Evolutionary conservation across 2,888 invertebrate species (phyloP), one percentile per base, ranked within the genome.

Genomic region (Caradrina kadenii): DNA sequence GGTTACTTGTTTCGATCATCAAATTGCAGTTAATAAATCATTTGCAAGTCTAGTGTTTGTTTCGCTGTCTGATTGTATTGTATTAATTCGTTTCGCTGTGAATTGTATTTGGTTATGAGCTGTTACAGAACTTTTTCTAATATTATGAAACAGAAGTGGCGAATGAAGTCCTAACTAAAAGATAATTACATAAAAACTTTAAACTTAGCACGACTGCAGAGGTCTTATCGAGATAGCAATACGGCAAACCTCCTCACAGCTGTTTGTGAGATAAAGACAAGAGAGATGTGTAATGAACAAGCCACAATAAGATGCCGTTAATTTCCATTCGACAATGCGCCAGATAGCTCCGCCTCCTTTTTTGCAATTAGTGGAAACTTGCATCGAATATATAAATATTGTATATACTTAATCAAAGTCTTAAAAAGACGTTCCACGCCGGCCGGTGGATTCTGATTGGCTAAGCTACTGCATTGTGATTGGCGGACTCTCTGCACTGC

Each of bases 391-490:
- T 19, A n/a, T n/a, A n/a, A n/a, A n/a, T n/a, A n/a, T n/a, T n/a
- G n/a, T n/a, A n/a, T n/a, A n/a, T n/a, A n/a, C n/a, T n/a, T n/a
- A n/a, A n/a, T 13, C 50, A 31, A 26, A 65, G 17, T n/a, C 4
- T 15, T 35, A 52, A 19, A 39, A 42, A 49, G 21, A 10, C 22
- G 17, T 19, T 10, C 26, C 53, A 39, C n/a, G 5, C 11, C 3
- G 4, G n/a, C 26, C 21, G n/a, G 2, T 3, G 26, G 11, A n/a
- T n/a, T 69, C 35, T 48, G 69, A 68, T 68, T 68, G 69, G 68
- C 7, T 35, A 8, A 13, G 26, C 8, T 21, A 54, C 19, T 42
- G 15, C 15, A 48, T 22, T 13, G 21, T 69, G 42, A 70, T 70
- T 69, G 70, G 49, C n/a, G 11, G 35, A 3, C 3, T n/a, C 0